Conservation (phyloP, 2,113 vertebrate genomes). For the Macroglossus sobrinus region DNA sequence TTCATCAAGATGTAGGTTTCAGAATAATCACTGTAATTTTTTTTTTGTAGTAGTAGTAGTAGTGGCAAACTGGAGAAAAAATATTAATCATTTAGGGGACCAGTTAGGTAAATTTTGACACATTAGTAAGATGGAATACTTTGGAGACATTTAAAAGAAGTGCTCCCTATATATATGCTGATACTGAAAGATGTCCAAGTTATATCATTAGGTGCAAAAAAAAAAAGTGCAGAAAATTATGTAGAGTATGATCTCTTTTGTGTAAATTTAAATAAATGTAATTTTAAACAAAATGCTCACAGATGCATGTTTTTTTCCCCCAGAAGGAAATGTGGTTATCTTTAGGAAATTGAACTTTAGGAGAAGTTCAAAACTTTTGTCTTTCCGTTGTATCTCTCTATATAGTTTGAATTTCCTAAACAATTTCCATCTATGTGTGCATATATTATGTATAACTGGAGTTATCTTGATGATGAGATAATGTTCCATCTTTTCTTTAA, state of each 20-base stretch:
- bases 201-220: neutral
- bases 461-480: neutral
- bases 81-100: neutral
- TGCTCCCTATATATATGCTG: neutral
- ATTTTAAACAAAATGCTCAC: slow-evolving; percentile 1
- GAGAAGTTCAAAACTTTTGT: neutral
- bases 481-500: neutral
- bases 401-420: neutral
- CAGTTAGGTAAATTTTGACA: neutral
- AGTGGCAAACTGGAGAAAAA: neutral
- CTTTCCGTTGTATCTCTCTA: slow-evolving; percentile 15
- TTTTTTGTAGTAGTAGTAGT: neutral
- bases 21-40: neutral
- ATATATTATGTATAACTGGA: neutral
- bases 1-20: neutral
- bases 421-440: neutral
- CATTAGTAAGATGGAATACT: neutral
- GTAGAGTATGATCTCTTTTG: neutral
- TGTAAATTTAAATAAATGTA: slow-evolving; percentile 2
- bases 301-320: neutral
- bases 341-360: neutral
- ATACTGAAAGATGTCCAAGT: neutral
- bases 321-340: neutral
- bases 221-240: neutral
- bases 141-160: neutral